Percentiles rank a stretch among this genome's conserved stretches.
Conservation (phyloP, 2,113 vertebrate species). For the Nipponia nippon region DNA sequence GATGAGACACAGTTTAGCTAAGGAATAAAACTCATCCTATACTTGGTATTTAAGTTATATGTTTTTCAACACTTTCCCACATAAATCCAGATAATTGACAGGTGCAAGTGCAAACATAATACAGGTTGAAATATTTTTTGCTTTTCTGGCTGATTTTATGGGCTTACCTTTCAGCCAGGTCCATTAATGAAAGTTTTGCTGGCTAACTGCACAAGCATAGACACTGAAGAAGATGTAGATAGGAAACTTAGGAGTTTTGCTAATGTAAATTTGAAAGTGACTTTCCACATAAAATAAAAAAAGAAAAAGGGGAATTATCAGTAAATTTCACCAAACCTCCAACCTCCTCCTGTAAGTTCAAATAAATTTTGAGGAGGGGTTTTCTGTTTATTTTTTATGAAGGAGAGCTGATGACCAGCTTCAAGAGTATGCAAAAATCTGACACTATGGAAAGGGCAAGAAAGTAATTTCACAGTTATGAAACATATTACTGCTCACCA, state of each 20-base stretch:
- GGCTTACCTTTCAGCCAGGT: neutral
- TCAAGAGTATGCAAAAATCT: neutral
- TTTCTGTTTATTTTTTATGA: neutral
- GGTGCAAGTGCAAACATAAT: neutral
- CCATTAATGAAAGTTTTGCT: neutral
- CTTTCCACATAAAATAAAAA: neutral
- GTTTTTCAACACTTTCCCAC: neutral
- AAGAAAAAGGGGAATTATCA: neutral
- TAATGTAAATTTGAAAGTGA: neutral
- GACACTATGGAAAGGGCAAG: neutral
- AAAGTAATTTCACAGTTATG: neutral
- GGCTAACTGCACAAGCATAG: neutral
- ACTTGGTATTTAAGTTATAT: neutral
- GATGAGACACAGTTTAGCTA: neutral
- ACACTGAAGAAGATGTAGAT: neutral
- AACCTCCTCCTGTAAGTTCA: neutral
- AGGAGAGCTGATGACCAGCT: neutral
- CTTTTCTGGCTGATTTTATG: neutral
- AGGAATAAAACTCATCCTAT: neutral
- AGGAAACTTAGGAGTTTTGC: neutral
- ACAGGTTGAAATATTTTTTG: accelerated
- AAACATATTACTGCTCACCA: neutral
- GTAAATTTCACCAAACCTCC: neutral
- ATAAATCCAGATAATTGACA: neutral
- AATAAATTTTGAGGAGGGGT: neutral